phyloP scores from a whole-genome alignment of 1,140 invertebrate genomes.

The Drosophila auraria region DNA sequence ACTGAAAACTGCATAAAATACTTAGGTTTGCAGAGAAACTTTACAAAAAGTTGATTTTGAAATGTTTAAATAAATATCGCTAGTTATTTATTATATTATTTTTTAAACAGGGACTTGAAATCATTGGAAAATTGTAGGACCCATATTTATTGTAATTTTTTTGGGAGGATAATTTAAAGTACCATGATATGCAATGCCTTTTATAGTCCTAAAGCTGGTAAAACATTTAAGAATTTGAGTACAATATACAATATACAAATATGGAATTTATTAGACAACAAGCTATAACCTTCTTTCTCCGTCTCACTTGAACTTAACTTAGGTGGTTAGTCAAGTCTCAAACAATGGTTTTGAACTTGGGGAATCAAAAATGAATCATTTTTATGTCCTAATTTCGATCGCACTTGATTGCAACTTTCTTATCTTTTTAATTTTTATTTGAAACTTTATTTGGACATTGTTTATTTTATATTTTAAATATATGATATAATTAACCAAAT shows the following conservation, averaged over 20 bases:
- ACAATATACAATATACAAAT: no score
- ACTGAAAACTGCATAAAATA: neutral
- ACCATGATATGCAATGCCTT: no score
- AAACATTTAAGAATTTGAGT: no score
- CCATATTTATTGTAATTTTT: neutral
- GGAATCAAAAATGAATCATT: no score
- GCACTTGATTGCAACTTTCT: no score
- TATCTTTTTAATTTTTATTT: no score
- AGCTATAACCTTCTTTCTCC: no score
- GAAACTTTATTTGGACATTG: neutral
- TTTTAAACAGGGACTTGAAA: neutral
- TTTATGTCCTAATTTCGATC: no score
- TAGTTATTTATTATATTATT: neutral
- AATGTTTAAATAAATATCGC: neutral
- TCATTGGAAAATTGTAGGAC: neutral
- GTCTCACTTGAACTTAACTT: neutral
- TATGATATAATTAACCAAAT: neutral
- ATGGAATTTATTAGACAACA: no score
- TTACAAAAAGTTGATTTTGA: neutral
- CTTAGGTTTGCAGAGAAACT: neutral
- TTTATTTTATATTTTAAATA: no score
- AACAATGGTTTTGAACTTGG: neutral
- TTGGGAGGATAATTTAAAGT: no score
- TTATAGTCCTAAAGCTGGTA: no score
- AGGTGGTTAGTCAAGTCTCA: neutral